phyloP scores from a whole-genome alignment of 2,113 vertebrate species.

The Galbula dea region DNA sequence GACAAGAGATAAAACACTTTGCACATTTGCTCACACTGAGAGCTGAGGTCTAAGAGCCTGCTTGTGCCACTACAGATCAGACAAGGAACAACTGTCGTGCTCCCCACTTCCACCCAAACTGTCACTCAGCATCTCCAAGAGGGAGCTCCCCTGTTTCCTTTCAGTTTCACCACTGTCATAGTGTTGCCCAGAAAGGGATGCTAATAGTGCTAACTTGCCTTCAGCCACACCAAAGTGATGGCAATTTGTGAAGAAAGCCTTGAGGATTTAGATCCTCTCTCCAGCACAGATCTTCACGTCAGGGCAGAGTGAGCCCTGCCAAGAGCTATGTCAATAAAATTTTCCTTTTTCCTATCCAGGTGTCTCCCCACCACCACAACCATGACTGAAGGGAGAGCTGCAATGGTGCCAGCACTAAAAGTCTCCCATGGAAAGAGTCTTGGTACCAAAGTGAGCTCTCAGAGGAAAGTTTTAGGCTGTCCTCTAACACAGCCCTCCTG shows the following conservation, averaged over 20 bases:
- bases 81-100: rapidly evolving
- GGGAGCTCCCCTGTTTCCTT: neutral
- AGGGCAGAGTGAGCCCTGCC: neutral
- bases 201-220: neutral
- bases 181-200: neutral
- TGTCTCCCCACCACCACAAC: neutral
- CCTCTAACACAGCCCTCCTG: neutral
- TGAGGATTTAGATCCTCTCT: neutral
- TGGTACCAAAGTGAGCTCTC: neutral
- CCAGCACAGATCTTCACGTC: neutral
- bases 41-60: neutral
- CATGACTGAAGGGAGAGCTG: neutral
- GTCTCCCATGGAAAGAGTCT: neutral
- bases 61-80: neutral
- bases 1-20: neutral
- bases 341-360: neutral
- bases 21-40: rapidly evolving
- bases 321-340: neutral
- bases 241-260: neutral
- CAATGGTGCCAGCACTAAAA: neutral
- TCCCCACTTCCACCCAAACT: neutral
- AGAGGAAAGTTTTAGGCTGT: neutral
- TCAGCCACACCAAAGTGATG: neutral
- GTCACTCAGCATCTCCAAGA: neutral
- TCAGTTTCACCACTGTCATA: rapidly evolving